phyloP scores from a whole-genome alignment of 2,797 vertebrate species.

The Pseudocheirus occidentalis region DNA sequence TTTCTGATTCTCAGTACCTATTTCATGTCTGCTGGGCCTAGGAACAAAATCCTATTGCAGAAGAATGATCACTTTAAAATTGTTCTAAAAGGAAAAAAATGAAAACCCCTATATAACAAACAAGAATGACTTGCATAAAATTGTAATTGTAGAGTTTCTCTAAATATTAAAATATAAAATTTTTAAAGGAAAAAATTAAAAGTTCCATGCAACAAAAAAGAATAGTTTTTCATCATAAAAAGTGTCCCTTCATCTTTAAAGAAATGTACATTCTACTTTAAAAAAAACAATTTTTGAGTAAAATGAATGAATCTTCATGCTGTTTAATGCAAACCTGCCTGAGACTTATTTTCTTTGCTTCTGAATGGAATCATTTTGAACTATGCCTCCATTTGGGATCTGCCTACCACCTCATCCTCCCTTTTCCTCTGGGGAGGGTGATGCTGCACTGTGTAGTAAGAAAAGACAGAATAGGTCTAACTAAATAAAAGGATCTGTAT shows the following conservation, averaged over 20 bases:
- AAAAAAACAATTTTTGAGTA: background rate
- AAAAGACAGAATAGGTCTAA: background rate
- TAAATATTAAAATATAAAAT: no score
- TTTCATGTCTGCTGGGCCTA: conserved; percentile 57
- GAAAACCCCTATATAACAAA: conserved; percentile 55
- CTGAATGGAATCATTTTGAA: background rate
- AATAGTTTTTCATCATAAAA: background rate
- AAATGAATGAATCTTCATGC: background rate
- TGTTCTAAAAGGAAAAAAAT: conserved; percentile 71
- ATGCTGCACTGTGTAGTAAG: background rate
- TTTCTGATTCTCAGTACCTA: conserved; percentile 63
- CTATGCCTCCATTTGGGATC: background rate
- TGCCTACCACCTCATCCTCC: background rate
- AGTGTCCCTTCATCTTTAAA: background rate
- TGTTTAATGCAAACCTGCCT: background rate
- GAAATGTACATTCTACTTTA: background rate
- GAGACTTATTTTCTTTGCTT: background rate
- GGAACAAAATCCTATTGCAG: conserved; percentile 47
- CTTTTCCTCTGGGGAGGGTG: background rate
- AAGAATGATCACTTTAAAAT: conserved; percentile 58
- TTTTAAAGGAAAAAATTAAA: background rate
- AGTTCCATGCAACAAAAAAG: background rate
- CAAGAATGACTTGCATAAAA: conserved; percentile 20
- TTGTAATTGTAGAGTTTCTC: background rate
- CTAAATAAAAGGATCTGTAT: background rate